Evolutionary conservation across 64 coral and sea anemone species (phyloP).

Genomic region (Cladopsammia gracilis): DNA sequence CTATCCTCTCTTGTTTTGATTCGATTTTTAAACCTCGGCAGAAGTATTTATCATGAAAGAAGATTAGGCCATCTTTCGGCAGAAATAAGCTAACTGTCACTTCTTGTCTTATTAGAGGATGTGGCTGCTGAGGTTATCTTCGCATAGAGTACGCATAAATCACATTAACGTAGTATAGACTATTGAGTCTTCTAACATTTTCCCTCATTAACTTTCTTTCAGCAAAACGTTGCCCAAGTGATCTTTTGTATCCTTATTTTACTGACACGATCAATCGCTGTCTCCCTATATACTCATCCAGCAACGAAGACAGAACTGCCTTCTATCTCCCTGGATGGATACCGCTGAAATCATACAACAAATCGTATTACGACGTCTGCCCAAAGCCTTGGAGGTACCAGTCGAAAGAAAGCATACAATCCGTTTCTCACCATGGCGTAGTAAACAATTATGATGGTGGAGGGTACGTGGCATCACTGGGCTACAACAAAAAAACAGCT

Average conservation of each 20-base stretch:
- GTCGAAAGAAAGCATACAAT: not conserved
- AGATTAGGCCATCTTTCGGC: too few species aligned
- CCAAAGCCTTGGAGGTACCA: conserved; percentile 75
- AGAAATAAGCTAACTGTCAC: too few species aligned
- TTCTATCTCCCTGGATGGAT: conserved; percentile 58
- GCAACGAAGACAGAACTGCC: conserved; percentile 2
- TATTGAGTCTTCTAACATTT: too few species aligned
- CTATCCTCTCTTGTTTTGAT: too few species aligned
- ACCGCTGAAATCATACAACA: not conserved
- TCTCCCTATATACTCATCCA: not conserved
- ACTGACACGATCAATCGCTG: not conserved
- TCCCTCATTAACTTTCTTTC: not conserved
- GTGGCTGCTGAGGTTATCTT: too few species aligned
- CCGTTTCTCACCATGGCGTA: conserved; percentile 29
- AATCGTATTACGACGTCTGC: conserved; percentile 1
- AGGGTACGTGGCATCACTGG: conserved; percentile 73
- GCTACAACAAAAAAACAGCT: conserved; percentile 66
- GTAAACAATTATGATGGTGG: conserved; percentile 67
- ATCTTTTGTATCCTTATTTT: too few species aligned
- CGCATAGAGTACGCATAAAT: too few species aligned
- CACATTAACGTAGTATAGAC: too few species aligned
- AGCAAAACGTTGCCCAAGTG: not conserved
- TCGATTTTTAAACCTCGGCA: too few species aligned
- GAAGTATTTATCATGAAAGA: too few species aligned
- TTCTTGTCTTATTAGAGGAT: too few species aligned